Percentiles rank a stretch among this genome's conserved stretches.
phyloP scores from a whole-genome alignment of 1,140 invertebrate genomes.

The Plodia interpunctella region DNA sequence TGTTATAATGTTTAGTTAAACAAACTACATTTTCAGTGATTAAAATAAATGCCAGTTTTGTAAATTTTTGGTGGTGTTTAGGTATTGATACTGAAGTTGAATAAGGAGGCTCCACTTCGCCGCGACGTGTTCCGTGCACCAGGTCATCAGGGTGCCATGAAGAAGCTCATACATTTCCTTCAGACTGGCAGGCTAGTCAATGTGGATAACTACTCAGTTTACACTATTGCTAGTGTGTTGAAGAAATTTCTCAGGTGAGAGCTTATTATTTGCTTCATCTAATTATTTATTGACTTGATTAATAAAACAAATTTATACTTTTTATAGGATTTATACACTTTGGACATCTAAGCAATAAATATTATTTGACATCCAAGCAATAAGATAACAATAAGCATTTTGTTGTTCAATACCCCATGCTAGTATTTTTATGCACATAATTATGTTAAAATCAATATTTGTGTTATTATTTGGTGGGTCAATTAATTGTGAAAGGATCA shows the following conservation, averaged over 20 bases:
- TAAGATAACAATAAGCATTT: no score
- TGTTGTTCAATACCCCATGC: no score
- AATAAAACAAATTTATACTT: background rate
- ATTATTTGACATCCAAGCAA: no score
- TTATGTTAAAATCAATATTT: no score
- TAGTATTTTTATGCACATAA: no score
- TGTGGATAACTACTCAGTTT: conserved; percentile 97
- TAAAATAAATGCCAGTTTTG: conserved; percentile 10
- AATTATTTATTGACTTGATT: background rate
- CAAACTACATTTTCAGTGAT: conserved; percentile 11
- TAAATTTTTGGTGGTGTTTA: conserved; percentile 52
- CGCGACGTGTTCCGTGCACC: conserved; percentile 97
- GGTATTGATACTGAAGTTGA: conserved; percentile 94
- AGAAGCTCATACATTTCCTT: conserved; percentile 96
- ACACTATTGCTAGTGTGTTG: conserved; percentile 98
- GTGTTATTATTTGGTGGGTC: no score
- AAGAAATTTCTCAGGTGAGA: conserved; percentile 93
- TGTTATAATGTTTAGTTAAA: conserved; percentile 4
- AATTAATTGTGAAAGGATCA: no score
- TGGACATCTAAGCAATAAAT: no score
- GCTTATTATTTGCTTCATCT: no score
- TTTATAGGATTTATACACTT: no score
- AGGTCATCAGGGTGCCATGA: conserved; percentile 96
- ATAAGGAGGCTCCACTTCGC: conserved; percentile 94
- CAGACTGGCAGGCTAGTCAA: conserved; percentile 97